A percentile compares a stretch with the other conserved stretches of the same genome.
These are phyloP conservation scores for Ochropleura plecta DNA, from an alignment of 2,888 invertebrate genomes.

Conservation along the genomic window DNA sequence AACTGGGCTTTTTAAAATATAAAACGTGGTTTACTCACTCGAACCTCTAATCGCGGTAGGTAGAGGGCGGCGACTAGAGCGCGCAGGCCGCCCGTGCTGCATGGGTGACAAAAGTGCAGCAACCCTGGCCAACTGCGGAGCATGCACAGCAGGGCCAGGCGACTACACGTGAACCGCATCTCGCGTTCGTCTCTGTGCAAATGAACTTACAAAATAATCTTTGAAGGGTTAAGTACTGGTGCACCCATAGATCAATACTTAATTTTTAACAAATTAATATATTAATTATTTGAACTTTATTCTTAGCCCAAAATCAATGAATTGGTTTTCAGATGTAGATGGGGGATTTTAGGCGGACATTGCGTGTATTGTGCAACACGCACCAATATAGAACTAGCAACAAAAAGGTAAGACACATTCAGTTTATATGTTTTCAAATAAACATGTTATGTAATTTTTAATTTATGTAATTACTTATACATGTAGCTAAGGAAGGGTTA, in stretches of 20 bases:
- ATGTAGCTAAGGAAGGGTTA: no score
- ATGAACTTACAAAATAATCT: background rate
- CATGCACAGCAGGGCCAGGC: constrained; percentile 95
- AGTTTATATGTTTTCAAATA: background rate
- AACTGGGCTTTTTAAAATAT: background rate
- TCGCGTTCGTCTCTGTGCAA: constrained; percentile 93
- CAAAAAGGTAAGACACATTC: background rate
- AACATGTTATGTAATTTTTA: no score
- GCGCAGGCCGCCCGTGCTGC: constrained; percentile 93
- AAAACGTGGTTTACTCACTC: constrained; percentile 91
- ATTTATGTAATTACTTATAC: no score
- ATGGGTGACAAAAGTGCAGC: constrained; percentile 96
- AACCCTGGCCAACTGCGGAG: constrained; percentile 98
- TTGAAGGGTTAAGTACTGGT: background rate
- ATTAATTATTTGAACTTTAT: no score
- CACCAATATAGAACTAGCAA: background rate
- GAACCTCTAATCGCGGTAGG: constrained; percentile 96
- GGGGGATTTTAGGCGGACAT: background rate
- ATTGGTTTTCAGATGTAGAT: background rate
- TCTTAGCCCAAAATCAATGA: background rate
- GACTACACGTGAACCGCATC: constrained; percentile 95
- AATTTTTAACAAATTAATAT: background rate
- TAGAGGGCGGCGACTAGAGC: constrained; percentile 95
- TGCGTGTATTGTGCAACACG: background rate
- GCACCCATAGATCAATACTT: background rate